Percentiles rank a stretch among this genome's conserved stretches.
phyloP scores from a whole-genome alignment of 2,888 invertebrate species.

The Linhomoeus sp. region DNA sequence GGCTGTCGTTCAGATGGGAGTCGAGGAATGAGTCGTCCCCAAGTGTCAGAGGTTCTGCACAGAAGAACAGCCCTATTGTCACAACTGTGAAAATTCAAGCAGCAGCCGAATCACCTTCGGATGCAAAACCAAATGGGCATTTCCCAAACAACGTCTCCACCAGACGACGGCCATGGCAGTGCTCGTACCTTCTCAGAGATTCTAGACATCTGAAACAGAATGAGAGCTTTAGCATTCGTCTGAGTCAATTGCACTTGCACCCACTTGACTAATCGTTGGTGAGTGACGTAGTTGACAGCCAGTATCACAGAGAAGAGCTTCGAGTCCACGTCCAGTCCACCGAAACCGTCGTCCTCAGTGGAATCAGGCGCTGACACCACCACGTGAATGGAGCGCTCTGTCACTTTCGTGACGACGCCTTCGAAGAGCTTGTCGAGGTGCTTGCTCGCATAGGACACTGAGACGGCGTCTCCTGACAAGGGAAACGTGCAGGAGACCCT shows the following conservation, averaged over 20 bases:
- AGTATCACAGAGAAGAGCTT: not conserved
- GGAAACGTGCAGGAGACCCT: too few species aligned
- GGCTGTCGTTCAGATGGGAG: conserved; percentile 31
- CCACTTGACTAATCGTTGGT: conserved; percentile 1
- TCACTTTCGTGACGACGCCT: conserved; percentile 10
- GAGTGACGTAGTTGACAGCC: conserved; percentile 2
- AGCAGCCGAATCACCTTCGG: too few species aligned
- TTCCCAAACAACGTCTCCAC: too few species aligned
- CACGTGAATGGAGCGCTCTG: conserved; percentile 23
- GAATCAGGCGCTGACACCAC: conserved; percentile 26
- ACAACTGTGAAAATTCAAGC: too few species aligned
- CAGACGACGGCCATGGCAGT: not conserved
- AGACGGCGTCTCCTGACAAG: not conserved
- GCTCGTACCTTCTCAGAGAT: not conserved
- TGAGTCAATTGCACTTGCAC: not conserved
- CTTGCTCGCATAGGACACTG: not conserved
- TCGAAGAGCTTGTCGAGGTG: not conserved
- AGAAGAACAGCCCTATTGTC: too few species aligned
- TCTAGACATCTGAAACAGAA: not conserved
- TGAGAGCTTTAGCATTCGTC: not conserved
- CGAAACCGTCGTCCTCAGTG: not conserved
- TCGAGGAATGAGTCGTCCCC: conserved; percentile 11
- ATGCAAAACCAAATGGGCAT: too few species aligned
- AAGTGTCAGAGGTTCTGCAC: too few species aligned
- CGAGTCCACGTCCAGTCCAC: not conserved